Conservation (phyloP, 2,888 invertebrate genomes). For the Megaustenia siamemsis region DNA sequence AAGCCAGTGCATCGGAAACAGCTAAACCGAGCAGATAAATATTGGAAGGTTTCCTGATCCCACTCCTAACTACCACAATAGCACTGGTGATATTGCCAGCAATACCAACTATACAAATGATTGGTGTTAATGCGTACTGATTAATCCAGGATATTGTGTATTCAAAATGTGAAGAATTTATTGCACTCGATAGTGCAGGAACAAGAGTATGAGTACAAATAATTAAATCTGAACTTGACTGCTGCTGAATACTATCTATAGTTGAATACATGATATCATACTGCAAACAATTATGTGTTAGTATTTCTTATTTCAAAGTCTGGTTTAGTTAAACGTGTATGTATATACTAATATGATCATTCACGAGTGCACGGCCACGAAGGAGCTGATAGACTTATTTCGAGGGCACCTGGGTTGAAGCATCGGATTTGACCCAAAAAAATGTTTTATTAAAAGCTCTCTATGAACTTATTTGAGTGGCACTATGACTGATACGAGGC, state of each 20-base stretch:
- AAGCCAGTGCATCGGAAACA: neutral
- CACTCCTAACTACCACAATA: neutral
- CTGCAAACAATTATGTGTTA: too few species aligned
- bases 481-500: too few species aligned
- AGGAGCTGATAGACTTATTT: too few species aligned
- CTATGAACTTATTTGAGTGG: too few species aligned
- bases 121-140: neutral
- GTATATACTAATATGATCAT: too few species aligned
- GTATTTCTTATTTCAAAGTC: too few species aligned
- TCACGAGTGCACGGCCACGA: too few species aligned
- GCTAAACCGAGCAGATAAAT: neutral
- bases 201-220: neutral
- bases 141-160: neutral
- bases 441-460: too few species aligned
- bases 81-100: neutral
- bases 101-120: neutral
- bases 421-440: too few species aligned
- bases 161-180: neutral
- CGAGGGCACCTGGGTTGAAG: too few species aligned
- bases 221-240: neutral
- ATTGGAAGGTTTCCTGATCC: neutral
- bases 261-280: neutral
- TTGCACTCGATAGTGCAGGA: neutral
- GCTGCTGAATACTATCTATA: neutral
- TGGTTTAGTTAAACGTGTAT: too few species aligned